Evolutionary conservation across 2,113 vertebrate genomes (phyloP).

Genomic region (Caloenas nicobarica): DNA sequence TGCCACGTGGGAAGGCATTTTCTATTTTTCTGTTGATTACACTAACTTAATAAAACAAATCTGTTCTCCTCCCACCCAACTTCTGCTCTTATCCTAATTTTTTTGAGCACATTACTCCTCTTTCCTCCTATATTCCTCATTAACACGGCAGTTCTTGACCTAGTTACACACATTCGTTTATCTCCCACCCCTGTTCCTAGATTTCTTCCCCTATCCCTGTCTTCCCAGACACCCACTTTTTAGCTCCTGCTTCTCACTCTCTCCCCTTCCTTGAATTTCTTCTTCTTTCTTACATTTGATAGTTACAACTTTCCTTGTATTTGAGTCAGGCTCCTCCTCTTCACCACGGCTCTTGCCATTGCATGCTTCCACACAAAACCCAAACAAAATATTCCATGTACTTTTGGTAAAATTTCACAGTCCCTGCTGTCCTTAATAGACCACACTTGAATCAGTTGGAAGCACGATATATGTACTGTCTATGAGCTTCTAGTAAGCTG

Average conservation of each 20-base stretch:
- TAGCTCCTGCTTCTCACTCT: not conserved
- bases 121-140: not conserved
- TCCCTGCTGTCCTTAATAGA: not conserved
- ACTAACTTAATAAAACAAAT: constrained; percentile 57
- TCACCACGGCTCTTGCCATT: not conserved
- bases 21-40: constrained; percentile 38
- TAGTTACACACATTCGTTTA: not conserved
- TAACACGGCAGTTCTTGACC: not conserved
- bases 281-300: not conserved
- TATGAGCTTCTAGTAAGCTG: not conserved
- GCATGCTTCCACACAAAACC: not conserved
- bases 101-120: not conserved
- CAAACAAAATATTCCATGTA: not conserved
- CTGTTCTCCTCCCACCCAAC: constrained; percentile 62
- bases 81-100: constrained; percentile 25
- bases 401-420: not conserved
- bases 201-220: not conserved
- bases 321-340: not conserved
- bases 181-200: not conserved
- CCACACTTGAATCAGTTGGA: not conserved
- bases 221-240: not conserved
- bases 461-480: not conserved
- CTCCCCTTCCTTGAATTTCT: not conserved
- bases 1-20: constrained; percentile 17
- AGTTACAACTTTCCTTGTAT: not conserved